Conservation (phyloP, 2,888 invertebrate genomes). For the Alitta virens region DNA sequence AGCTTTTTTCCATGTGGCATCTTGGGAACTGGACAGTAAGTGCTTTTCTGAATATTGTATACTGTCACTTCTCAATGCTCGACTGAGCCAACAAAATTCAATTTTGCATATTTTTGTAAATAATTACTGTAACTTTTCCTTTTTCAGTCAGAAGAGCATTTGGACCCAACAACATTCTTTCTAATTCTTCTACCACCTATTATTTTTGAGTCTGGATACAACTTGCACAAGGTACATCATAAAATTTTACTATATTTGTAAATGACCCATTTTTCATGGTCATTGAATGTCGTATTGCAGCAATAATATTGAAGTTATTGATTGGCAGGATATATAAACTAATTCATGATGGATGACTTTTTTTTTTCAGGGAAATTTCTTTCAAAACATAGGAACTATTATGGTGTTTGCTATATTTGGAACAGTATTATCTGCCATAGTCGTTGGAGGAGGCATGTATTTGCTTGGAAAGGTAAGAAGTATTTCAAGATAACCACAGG, state of each 20-base stretch:
- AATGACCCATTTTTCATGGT: background rate
- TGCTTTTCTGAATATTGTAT: too few relatives aligned
- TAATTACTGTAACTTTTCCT: too few relatives aligned
- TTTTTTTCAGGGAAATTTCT: conserved; percentile 62
- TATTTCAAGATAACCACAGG: too few relatives aligned
- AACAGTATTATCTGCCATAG: conserved; percentile 92
- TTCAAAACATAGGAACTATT: conserved; percentile 97
- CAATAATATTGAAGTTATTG: too few relatives aligned
- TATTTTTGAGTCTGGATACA: conserved; percentile 98
- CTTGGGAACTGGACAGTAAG: conserved; percentile 81
- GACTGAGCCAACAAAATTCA: too few relatives aligned
- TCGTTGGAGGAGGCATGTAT: conserved; percentile 95
- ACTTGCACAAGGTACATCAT: conserved; percentile 87
- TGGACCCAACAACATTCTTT: conserved; percentile 97
- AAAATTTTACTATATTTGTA: background rate
- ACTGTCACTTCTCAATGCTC: too few relatives aligned
- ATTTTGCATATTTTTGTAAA: too few relatives aligned
- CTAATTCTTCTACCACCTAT: conserved; percentile 94
- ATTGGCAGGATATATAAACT: too few relatives aligned
- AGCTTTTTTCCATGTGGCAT: conserved; percentile 75
- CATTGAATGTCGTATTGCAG: too few relatives aligned
- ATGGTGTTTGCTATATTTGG: conserved; percentile 96
- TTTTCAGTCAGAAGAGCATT: conserved; percentile 86
- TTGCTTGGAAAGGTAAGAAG: conserved; percentile 76
- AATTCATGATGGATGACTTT: too few relatives aligned